Conservation (phyloP, 1,140 invertebrate species). For the fruit fly (Drosophila melanogaster) region Release_6_plus_ISO1_MT NT_033779.5:9856001-9856500, state of each 20-base stretch:
- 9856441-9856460: constrained; percentile 13
- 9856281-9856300: neutral
- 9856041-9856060: constrained; percentile 34
- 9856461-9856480: neutral
- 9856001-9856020: neutral
- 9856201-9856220: neutral
- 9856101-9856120: constrained; percentile 45
- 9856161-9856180: constrained; percentile 79
- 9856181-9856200: constrained; percentile 43
- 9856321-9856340: constrained; percentile 15
- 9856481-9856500: constrained; percentile 55
- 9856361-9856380: constrained; percentile 81
- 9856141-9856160: constrained; percentile 50
- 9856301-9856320: constrained; percentile 17
- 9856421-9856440: constrained; percentile 29
- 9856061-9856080: constrained; percentile 66
- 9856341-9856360: constrained; percentile 43
- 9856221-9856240: constrained; percentile 20
- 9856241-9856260: constrained; percentile 37
- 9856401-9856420: constrained; percentile 81
- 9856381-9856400: constrained; percentile 76
- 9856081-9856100: constrained; percentile 74
- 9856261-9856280: no score
- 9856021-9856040: neutral
- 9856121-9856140: constrained; percentile 32